phyloP scores from a whole-genome alignment of 2,797 vertebrate species.

The Peromyscus nudipes region DNA sequence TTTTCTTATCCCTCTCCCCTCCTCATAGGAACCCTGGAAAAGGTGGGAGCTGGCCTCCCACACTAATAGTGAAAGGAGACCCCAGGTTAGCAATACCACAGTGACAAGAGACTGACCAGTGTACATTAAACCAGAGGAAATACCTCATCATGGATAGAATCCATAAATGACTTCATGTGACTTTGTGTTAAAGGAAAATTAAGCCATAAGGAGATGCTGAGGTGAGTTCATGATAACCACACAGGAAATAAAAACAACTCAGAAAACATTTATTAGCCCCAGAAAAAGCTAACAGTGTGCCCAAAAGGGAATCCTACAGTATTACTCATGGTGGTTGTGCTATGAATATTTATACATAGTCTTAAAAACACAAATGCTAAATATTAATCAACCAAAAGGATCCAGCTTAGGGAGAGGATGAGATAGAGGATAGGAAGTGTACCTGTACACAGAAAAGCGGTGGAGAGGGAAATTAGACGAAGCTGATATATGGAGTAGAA shows the following conservation, averaged over 20 bases:
- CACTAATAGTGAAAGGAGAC: not conserved
- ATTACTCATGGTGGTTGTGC: not conserved
- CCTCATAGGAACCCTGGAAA: no score
- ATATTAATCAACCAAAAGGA: not conserved
- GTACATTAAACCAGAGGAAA: not conserved
- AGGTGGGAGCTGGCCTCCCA: no score
- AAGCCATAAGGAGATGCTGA: not conserved
- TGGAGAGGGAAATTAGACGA: not conserved
- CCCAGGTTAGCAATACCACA: not conserved
- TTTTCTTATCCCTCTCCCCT: no score
- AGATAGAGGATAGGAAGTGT: not conserved
- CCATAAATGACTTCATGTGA: not conserved
- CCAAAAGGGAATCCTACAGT: not conserved
- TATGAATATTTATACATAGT: not conserved
- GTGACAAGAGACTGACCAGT: not conserved
- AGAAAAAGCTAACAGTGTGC: not conserved
- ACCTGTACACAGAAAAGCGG: not conserved
- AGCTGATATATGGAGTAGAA: no score
- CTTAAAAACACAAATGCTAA: not conserved
- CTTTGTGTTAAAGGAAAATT: not conserved
- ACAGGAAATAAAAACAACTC: not conserved
- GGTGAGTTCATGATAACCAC: not conserved
- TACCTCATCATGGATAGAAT: not conserved
- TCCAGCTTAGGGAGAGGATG: not conserved
- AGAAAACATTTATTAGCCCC: slow-evolving; percentile 10